phyloP scores from a whole-genome alignment of 2,797 vertebrate species.

The Mormyrops boulengeri region DNA sequence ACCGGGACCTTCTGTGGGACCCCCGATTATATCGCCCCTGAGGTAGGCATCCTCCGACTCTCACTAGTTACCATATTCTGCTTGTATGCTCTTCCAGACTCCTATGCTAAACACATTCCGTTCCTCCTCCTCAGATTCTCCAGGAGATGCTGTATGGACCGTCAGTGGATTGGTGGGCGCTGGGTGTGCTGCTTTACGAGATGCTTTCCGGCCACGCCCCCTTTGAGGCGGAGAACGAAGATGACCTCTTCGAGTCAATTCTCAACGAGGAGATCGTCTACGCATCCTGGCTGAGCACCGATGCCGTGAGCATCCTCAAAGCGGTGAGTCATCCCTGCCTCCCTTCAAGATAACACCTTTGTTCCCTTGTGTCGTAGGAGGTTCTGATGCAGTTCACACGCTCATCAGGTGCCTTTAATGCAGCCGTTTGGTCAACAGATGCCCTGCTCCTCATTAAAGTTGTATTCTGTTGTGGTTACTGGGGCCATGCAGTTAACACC shows the following conservation, averaged over 20 bases:
- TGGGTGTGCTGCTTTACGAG: constrained; percentile 90
- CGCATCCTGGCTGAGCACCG: constrained; percentile 80
- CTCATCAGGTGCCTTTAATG: background rate
- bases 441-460: background rate
- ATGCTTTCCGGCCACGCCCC: constrained; percentile 94
- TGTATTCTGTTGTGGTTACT: background rate
- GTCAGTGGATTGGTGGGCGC: constrained; percentile 97
- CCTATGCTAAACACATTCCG: background rate
- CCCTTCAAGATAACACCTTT: too few relatives aligned
- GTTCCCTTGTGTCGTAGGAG: background rate
- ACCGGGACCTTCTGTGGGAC: constrained; percentile 97
- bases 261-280: constrained; percentile 88
- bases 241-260: constrained; percentile 93
- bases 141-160: constrained; percentile 93
- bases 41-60: constrained; percentile 62
- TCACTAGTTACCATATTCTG: background rate
- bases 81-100: background rate
- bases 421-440: background rate
- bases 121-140: constrained; percentile 70
- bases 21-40: constrained; percentile 93
- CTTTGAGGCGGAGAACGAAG: constrained; percentile 94
- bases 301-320: constrained; percentile 83
- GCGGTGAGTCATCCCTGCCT: constrained; percentile 67
- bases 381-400: background rate
- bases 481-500: background rate